Evolutionary conservation across 2,888 invertebrate species (phyloP).

Genomic region (Lypha dubia): DNA sequence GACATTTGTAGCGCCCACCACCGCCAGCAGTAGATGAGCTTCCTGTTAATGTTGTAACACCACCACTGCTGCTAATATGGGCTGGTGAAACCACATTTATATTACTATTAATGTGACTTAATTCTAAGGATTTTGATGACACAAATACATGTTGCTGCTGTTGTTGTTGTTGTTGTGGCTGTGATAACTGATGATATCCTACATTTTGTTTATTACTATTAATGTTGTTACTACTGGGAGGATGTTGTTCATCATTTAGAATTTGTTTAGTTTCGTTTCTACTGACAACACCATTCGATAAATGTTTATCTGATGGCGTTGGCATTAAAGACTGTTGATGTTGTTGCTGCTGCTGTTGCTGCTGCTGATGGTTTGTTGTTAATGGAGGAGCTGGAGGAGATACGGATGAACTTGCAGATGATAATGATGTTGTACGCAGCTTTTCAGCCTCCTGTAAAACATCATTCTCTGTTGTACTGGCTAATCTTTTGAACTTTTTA

Average conservation of each 20-base stretch:
- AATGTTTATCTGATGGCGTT: slow-evolving; percentile 44
- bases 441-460: slow-evolving; percentile 72
- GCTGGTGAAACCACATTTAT: slow-evolving; percentile 14
- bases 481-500: slow-evolving; percentile 96
- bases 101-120: slow-evolving; percentile 18
- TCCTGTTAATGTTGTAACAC: slow-evolving; percentile 22
- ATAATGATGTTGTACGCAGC: slow-evolving; percentile 78
- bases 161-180: slow-evolving; percentile 33
- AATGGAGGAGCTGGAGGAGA: slow-evolving; percentile 78
- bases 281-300: slow-evolving; percentile 65
- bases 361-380: slow-evolving; percentile 41
- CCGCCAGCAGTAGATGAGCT: slow-evolving; percentile 54
- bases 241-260: slow-evolving; percentile 28
- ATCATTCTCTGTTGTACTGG: slow-evolving; percentile 82
- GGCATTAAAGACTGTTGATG: neutral
- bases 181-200: slow-evolving; percentile 47
- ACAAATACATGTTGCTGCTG: slow-evolving; percentile 34
- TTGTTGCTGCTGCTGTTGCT: slow-evolving; percentile 55
- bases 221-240: slow-evolving; percentile 38
- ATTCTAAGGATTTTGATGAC: slow-evolving; percentile 24
- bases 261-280: slow-evolving; percentile 38
- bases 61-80: neutral
- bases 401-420: slow-evolving; percentile 78
- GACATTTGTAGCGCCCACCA: slow-evolving; percentile 90
- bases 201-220: slow-evolving; percentile 49